phyloP scores from a whole-genome alignment of 2,888 invertebrate species.

The Leptinotarsa peninsularis region DNA sequence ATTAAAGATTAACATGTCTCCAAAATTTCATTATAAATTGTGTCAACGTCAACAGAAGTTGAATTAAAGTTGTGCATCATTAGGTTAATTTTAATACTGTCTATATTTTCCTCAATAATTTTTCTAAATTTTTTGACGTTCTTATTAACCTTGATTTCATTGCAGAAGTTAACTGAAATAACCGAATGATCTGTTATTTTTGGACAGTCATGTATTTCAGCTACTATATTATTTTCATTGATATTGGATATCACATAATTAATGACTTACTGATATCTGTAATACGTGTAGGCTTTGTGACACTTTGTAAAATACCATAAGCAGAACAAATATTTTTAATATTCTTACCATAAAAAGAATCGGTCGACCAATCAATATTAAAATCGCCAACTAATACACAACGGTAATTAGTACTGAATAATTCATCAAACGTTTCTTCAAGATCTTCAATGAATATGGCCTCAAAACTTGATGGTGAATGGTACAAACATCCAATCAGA shows the following conservation, averaged over 20 bases:
- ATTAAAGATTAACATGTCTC: neutral
- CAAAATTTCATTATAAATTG: constrained; percentile 22
- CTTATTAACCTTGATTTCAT: neutral
- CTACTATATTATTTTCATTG: neutral
- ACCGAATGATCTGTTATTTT: no score
- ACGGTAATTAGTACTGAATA: neutral
- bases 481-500: no score
- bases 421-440: constrained; percentile 1
- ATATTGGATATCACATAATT: neutral
- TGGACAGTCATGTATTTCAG: neutral
- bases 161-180: neutral
- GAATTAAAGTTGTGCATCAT: constrained; percentile 1
- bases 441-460: no score
- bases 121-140: neutral
- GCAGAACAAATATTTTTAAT: constrained; percentile 11
- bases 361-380: no score
- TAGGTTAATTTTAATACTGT: neutral
- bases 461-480: neutral
- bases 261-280: neutral
- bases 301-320: constrained; percentile 3
- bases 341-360: no score
- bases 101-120: neutral
- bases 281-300: neutral
- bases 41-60: constrained; percentile 1
- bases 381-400: no score